These are phyloP conservation scores for Chelon labrosus DNA, from an alignment of 2,797 vertebrate species.

Conservation along the genomic window DNA sequence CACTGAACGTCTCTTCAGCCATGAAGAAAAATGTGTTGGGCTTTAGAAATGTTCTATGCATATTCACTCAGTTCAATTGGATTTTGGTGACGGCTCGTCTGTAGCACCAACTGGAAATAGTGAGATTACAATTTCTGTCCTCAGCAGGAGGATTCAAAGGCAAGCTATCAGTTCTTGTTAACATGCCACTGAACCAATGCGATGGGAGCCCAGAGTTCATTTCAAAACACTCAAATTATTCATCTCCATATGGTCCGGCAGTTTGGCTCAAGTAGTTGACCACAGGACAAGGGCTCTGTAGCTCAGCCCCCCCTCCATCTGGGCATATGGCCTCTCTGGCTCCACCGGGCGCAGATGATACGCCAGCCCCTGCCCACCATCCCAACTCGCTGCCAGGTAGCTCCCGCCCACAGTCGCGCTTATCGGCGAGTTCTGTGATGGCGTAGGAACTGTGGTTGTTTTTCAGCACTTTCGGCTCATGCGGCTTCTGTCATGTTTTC, in stretches of 20 bases:
- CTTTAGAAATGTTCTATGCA: background rate
- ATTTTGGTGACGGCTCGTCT: background rate
- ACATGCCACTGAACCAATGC: constrained; percentile 19
- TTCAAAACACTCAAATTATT: constrained; percentile 42
- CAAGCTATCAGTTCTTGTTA: constrained; percentile 17
- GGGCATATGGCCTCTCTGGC: constrained; percentile 70
- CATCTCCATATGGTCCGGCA: constrained; percentile 66
- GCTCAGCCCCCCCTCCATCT: constrained; percentile 48
- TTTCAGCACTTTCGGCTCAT: constrained; percentile 60
- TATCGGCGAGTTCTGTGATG: constrained; percentile 17
- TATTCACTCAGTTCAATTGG: background rate
- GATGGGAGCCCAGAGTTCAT: constrained; percentile 23
- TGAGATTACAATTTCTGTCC: background rate
- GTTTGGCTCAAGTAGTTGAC: constrained; percentile 56
- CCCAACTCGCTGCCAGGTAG: constrained; percentile 52
- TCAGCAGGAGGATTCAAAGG: constrained; percentile 7
- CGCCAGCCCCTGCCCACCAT: constrained; percentile 32
- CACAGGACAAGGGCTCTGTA: constrained; percentile 47
- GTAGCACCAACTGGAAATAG: background rate
- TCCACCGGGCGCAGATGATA: constrained; percentile 48
- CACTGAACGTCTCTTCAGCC: constrained; percentile 4
- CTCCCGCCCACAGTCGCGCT: constrained; percentile 52
- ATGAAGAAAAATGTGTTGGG: background rate
- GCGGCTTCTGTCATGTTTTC: constrained; percentile 68
- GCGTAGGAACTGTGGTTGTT: constrained; percentile 49